Conservation (phyloP, 2,113 vertebrate species). For the Scopus umbretta region DNA sequence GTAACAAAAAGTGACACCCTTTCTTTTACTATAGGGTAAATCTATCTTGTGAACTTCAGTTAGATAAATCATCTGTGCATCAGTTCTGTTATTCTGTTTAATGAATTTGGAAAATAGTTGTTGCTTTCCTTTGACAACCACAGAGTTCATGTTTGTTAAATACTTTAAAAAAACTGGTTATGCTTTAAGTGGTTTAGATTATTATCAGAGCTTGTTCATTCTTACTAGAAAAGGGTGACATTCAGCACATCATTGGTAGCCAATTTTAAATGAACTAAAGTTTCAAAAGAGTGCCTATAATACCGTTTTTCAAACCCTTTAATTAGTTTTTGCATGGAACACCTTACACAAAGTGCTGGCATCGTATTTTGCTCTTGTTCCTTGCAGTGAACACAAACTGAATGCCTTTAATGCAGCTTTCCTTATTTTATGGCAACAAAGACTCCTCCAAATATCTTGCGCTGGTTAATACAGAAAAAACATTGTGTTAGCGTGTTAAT, state of each 20-base stretch:
- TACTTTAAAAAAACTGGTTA: slow-evolving; percentile 73
- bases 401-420: slow-evolving; percentile 73
- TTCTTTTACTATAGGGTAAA: slow-evolving; percentile 64
- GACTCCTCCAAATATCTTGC: slow-evolving; percentile 49
- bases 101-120: slow-evolving; percentile 66
- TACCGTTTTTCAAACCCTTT: slow-evolving; percentile 27
- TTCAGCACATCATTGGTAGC: slow-evolving; percentile 71
- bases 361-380: slow-evolving; percentile 58
- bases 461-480: slow-evolving; percentile 56
- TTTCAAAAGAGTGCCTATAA: slow-evolving; percentile 63
- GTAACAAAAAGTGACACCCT: slow-evolving; percentile 69
- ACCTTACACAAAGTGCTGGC: slow-evolving; percentile 56
- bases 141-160: slow-evolving; percentile 76
- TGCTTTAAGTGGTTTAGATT: slow-evolving; percentile 86
- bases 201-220: slow-evolving; percentile 89
- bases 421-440: slow-evolving; percentile 76
- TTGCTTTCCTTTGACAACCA: slow-evolving; percentile 46
- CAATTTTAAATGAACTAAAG: slow-evolving; percentile 65
- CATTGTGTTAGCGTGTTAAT: slow-evolving; percentile 67
- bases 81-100: slow-evolving; percentile 55
- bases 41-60: slow-evolving; percentile 61
- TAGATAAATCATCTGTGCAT: slow-evolving; percentile 59
- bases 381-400: slow-evolving; percentile 65
- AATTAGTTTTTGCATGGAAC: slow-evolving; percentile 69
- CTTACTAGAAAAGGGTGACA: slow-evolving; percentile 82